A percentile compares a stretch with the other conserved stretches of the same genome.
phyloP scores from a whole-genome alignment of 2,113 vertebrate species.

The Glaucidium brasilianum region DNA sequence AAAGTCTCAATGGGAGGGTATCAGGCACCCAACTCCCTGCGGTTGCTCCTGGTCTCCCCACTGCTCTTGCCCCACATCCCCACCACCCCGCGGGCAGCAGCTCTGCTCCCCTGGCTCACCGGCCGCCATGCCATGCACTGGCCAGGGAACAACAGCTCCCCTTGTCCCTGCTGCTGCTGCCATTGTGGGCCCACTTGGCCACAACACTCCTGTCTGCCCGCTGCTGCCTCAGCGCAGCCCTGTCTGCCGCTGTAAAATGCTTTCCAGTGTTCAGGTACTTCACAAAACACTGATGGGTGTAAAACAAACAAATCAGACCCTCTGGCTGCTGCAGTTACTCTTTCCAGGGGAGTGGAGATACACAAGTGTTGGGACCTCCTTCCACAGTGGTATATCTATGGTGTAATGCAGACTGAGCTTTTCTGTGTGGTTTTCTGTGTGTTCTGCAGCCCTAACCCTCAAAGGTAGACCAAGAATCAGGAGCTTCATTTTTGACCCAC shows the following conservation, averaged over 20 bases:
- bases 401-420: background rate
- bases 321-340: background rate
- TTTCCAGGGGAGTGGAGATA: too few relatives aligned
- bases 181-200: background rate
- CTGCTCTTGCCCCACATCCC: rapidly evolving
- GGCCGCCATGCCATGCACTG: background rate
- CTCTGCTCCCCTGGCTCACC: background rate
- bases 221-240: too few relatives aligned
- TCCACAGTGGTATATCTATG: too few relatives aligned
- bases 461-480: too few relatives aligned
- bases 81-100: rapidly evolving
- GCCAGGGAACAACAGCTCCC: background rate
- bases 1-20: rapidly evolving
- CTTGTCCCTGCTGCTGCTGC: background rate
- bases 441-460: too few relatives aligned
- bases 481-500: background rate
- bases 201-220: too few relatives aligned
- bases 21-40: rapidly evolving
- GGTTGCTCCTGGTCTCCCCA: rapidly evolving
- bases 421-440: too few relatives aligned
- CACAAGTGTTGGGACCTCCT: too few relatives aligned
- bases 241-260: too few relatives aligned
- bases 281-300: background rate
- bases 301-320: background rate
- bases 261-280: too few relatives aligned